Base-by-base conservation (phyloP, 1,140 invertebrate genomes). In the Potamilus streckersoni region DNA sequence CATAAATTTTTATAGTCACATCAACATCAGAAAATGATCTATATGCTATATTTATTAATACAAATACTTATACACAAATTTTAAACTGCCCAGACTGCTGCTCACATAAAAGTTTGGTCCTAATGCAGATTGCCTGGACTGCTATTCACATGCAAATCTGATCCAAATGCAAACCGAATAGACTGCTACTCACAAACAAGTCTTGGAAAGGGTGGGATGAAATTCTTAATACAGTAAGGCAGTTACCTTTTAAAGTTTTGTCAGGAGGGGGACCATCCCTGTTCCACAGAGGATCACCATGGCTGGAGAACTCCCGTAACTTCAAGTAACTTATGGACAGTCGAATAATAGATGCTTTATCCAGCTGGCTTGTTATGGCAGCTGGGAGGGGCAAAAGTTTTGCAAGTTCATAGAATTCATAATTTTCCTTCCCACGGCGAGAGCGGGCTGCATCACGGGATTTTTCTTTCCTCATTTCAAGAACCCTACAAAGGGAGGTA, bases 301-400 rank as follows among this genome's bases (percentile, higher is more conserved):
- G 96, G 17, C 94, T 93, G 23, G 96, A 97, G 91, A 99, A 98
- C 89, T 98, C 96, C 72, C 96, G 92, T 86, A 99, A 92, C 91
- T 98, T 97, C 86, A 99, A 94, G 92, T 97, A 99, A 90, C 96
- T 97, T 88, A 98, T 98, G 82, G 97, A 98, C 84, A 99, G 94
- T 87, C 98, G 93, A 91, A 99, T 98, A 89, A 99, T 98, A 84
- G 97, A 98, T 31, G 98, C 98, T 91, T 99, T 99, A 92, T 99
- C 98, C 91, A 99, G 92, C 90, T 99, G 98, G 80, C 95, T 96
- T 80, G 97, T 99, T 89, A 99, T 99, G 84, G 97, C 97, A 5
- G 95, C 94, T 1, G 97, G 97, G 59, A 99, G 92, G 0, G 97
- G 97, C 80, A 99, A 91, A 95, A 99, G 96, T 92, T 98, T 98